Percentiles rank a stretch among this genome's conserved stretches.
Evolutionary conservation across 2,113 vertebrate species (phyloP).

Genomic region (Mustela nigripes): DNA sequence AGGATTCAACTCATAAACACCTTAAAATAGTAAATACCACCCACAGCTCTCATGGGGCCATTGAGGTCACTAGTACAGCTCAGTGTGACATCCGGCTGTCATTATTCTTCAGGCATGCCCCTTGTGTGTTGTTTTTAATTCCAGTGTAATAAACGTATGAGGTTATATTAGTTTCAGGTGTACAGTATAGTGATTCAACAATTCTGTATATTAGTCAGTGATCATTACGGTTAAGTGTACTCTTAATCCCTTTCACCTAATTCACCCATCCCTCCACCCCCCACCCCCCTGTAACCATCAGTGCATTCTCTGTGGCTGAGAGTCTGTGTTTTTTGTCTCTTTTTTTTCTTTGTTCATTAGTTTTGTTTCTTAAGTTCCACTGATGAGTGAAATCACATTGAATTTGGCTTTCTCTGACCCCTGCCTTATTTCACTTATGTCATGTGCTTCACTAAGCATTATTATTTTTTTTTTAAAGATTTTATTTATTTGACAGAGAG

Average conservation of each 20-base stretch:
- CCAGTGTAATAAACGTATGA: not conserved
- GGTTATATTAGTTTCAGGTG: not conserved
- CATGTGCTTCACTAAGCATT: not conserved
- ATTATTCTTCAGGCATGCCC: not conserved
- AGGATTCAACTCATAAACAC: not conserved
- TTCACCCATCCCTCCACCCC: not conserved
- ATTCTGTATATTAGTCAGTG: not conserved
- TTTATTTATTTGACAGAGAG: no score
- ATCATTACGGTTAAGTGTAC: not conserved
- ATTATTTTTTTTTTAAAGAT: not conserved
- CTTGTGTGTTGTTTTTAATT: not conserved
- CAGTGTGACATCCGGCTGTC: not conserved
- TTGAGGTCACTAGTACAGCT: not conserved
- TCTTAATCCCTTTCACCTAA: not conserved
- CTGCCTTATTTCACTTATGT: not conserved
- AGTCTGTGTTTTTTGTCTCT: not conserved
- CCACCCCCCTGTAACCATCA: not conserved
- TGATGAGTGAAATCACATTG: not conserved
- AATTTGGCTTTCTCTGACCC: not conserved
- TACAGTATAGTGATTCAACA: not conserved
- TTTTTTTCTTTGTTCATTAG: not conserved
- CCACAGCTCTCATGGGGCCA: not conserved
- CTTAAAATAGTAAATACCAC: constrained; percentile 5
- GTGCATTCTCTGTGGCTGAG: not conserved
- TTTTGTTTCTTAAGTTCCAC: not conserved